These are phyloP conservation scores for Himalopsyche tibetana DNA, from an alignment of 2,888 invertebrate species.

Conservation along the genomic window DNA sequence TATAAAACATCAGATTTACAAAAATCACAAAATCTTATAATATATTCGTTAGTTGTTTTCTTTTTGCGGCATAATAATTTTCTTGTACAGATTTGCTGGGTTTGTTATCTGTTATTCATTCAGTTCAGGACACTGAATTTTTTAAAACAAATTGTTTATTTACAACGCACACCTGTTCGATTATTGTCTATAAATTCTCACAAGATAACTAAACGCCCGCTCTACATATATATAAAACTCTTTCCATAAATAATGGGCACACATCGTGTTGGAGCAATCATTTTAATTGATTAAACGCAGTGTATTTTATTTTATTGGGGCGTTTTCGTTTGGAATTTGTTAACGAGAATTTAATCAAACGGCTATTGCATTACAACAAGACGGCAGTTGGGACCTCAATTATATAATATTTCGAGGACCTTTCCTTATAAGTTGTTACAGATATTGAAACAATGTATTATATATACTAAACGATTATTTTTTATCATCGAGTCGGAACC, in stretches of 20 bases:
- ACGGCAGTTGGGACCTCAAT: slow-evolving; percentile 7
- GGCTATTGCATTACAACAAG: neutral
- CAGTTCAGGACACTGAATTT: no score
- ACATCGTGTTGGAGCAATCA: slow-evolving; percentile 22
- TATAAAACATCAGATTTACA: no score
- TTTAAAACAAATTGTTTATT: no score
- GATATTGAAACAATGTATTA: no score
- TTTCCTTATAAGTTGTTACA: neutral
- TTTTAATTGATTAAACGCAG: slow-evolving; percentile 42
- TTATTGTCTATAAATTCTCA: slow-evolving; percentile 6
- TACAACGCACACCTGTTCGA: neutral
- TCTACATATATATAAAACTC: neutral
- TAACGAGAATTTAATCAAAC: slow-evolving; percentile 39
- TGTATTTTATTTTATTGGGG: slow-evolving; percentile 42
- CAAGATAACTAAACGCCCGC: neutral
- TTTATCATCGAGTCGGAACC: no score
- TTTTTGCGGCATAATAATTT: no score
- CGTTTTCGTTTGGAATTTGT: slow-evolving; percentile 41
- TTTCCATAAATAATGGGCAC: neutral
- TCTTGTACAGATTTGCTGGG: no score
- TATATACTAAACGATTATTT: no score
- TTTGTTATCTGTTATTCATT: no score
- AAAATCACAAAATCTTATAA: no score
- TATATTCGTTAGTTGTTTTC: no score
- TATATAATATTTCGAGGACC: neutral